phyloP scores from a whole-genome alignment of 2,888 invertebrate species.

The Calameuta pallipes region DNA sequence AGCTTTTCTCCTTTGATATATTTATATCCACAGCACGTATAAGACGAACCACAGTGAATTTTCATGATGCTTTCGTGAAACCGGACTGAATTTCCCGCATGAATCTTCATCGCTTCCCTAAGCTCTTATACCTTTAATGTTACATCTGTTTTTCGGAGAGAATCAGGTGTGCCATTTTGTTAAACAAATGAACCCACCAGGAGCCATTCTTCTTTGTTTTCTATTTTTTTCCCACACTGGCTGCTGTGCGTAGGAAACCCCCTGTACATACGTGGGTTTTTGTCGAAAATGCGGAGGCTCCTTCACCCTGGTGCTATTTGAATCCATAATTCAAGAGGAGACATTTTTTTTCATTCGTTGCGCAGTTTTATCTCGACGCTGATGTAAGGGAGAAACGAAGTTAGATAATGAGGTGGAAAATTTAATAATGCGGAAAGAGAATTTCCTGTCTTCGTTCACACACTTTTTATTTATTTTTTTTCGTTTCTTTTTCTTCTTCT shows the following conservation, averaged over 20 bases:
- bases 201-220: neutral
- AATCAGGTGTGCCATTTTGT: constrained; percentile 2
- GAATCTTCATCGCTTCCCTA: neutral
- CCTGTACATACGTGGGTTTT: constrained; percentile 22
- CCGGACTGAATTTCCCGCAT: neutral
- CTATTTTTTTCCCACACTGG: constrained; percentile 11
- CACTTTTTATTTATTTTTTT: neutral
- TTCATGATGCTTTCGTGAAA: neutral
- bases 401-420: neutral
- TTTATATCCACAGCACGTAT: neutral
- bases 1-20: neutral
- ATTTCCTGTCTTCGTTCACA: constrained; percentile 10
- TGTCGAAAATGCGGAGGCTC: constrained; percentile 26
- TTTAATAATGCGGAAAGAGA: neutral
- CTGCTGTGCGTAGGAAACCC: constrained; percentile 1
- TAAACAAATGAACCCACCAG: constrained; percentile 4
- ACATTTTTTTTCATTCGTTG: neutral
- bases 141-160: constrained; percentile 1
- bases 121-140: neutral
- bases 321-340: neutral
- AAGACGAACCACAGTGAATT: neutral
- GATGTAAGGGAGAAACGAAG: neutral
- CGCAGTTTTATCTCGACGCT: neutral
- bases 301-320: neutral
- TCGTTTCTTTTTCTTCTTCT: neutral